Evolutionary conservation across 2,888 invertebrate species (phyloP), one percentile per base, ranked within the genome.

Genomic region (Nesidiocoris tenuis): DNA sequence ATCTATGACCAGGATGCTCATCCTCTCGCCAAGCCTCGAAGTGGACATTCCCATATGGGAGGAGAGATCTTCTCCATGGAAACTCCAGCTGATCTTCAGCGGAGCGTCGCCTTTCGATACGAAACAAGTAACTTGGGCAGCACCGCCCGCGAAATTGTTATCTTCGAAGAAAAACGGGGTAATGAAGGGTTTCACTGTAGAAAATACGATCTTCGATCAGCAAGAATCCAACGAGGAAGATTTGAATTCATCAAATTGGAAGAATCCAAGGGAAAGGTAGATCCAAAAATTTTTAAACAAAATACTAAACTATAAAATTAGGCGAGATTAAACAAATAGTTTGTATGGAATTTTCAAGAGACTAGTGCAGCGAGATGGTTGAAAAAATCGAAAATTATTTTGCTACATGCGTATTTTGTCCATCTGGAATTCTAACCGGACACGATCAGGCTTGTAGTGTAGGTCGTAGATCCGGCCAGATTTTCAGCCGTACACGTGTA

Each of bases 121-220:
- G 25, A 84, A 82, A 83, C 87, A 86, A 83, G 88, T 89, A 86
- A 87, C 88, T 87, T 81, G 90, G 86, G 83, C 88, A 84, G 83
- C 88, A 83, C 84, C 87, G 85, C 81, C 83, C 39, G 81, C 81
- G 79, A 84, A 82, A 68, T 88, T 86, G 79, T 90, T 89, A 79
- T 91, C 90, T 79, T 91, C 91, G 83, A 92, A 92, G 81, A 89
- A 88, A 82, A 92, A 92, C 79, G 90, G 88, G 81, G 89, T 88
- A 81, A 93, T 90, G 87, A 92, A 91, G 79, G 93, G 93, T 82
- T 90, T 88, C 84, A 92, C 92, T 92, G 84, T 55, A 63, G 19
- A 63, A 63, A 21, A 61, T 7, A 61, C 9, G 18, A n/a, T n/a
- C n/a, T n/a, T n/a, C n/a, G n/a, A n/a, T n/a, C n/a, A n/a, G n/a